phyloP scores from a whole-genome alignment of 2,113 vertebrate species.

The Festucalex cinctus region DNA sequence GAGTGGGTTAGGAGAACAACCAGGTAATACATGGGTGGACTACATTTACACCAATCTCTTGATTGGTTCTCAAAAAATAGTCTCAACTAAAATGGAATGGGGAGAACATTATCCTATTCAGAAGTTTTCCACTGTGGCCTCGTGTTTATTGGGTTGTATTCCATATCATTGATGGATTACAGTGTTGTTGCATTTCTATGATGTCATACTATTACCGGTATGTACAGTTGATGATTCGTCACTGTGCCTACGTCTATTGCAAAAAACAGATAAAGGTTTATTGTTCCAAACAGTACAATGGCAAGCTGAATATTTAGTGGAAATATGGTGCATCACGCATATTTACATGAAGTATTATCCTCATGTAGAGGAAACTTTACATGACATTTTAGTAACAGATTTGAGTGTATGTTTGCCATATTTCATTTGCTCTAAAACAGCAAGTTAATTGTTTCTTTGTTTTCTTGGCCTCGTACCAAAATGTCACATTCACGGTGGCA shows the following conservation, averaged over 20 bases:
- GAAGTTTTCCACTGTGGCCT: neutral
- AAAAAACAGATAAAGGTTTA: neutral
- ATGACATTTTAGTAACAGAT: too few relatives aligned
- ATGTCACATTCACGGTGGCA: constrained; percentile 23
- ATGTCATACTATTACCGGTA: neutral
- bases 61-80: neutral
- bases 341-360: neutral
- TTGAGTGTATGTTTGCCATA: too few relatives aligned
- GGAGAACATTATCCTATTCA: neutral
- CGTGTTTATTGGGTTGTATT: neutral
- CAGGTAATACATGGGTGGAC: neutral
- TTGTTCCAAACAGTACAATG: neutral
- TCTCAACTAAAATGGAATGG: neutral
- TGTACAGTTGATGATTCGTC: neutral
- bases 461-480: constrained; percentile 18
- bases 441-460: neutral
- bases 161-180: neutral
- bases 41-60: neutral
- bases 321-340: neutral
- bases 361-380: neutral
- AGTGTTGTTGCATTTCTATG: neutral
- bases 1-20: too few relatives aligned
- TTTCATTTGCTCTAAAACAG: neutral
- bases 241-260: neutral
- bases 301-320: neutral